Percentiles rank a stretch among this genome's conserved stretches.
phyloP scores from a whole-genome alignment of 2,888 invertebrate species.

The Stenodema calcarata region DNA sequence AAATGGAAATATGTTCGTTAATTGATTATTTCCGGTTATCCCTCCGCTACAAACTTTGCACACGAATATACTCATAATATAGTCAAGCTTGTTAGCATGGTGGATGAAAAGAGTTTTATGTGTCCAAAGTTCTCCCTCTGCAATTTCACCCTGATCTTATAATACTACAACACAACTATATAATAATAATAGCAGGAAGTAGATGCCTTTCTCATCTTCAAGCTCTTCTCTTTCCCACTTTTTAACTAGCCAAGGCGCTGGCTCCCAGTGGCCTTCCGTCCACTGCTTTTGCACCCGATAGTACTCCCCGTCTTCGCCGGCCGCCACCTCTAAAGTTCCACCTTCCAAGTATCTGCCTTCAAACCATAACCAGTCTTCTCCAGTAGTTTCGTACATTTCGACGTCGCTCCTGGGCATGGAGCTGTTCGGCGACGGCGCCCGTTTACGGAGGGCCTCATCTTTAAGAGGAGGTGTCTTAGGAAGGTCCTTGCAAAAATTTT shows the following conservation, averaged over 20 bases:
- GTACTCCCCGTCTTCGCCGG: constrained; percentile 21
- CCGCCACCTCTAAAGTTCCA: not conserved
- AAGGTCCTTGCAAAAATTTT: not conserved
- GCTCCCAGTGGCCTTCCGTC: constrained; percentile 33
- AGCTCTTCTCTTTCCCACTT: constrained; percentile 15
- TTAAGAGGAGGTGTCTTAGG: not conserved
- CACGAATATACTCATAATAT: too few species aligned
- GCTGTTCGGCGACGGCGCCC: constrained; percentile 12
- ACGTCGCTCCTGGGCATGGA: constrained; percentile 6
- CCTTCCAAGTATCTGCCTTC: constrained; percentile 11
- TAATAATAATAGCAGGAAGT: too few species aligned
- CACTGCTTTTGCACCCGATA: constrained; percentile 29
- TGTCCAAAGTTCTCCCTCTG: too few species aligned
- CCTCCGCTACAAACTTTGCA: too few species aligned
- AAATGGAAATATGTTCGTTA: too few species aligned
- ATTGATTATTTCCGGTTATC: not conserved
- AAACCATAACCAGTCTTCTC: constrained; percentile 35
- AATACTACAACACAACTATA: too few species aligned
- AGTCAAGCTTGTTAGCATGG: too few species aligned
- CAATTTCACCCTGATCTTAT: too few species aligned
- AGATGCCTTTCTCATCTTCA: constrained; percentile 4
- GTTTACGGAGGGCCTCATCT: not conserved
- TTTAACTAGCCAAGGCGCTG: not conserved
- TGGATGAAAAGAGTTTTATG: too few species aligned
- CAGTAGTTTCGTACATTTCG: not conserved